Evolutionary conservation across 2,113 vertebrate genomes (phyloP).

Genomic region (Rattus norvegicus): GRCr8 NC_086020.1:206091001-206091500

Average conservation of each 20-base stretch:
- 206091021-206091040: conserved; percentile 44
- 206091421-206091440: background rate
- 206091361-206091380: conserved; percentile 34
- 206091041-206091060: conserved; percentile 7
- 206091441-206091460: conserved; percentile 12
- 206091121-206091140: conserved; percentile 39
- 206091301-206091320: conserved; percentile 25
- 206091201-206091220: background rate
- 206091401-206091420: conserved; percentile 23
- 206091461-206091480: background rate
- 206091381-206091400: conserved; percentile 35
- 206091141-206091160: conserved; percentile 1
- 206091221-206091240: background rate
- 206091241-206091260: background rate
- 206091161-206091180: background rate
- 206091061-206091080: conserved; percentile 11
- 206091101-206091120: conserved; percentile 42
- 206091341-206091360: background rate
- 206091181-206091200: background rate
- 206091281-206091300: background rate
- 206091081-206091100: conserved; percentile 46
- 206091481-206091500: background rate
- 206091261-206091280: background rate
- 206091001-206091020: conserved; percentile 17
- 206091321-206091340: background rate